Evolutionary conservation across 2,888 invertebrate genomes (phyloP).

Genomic region (Romanomermis culicivorax): DNA sequence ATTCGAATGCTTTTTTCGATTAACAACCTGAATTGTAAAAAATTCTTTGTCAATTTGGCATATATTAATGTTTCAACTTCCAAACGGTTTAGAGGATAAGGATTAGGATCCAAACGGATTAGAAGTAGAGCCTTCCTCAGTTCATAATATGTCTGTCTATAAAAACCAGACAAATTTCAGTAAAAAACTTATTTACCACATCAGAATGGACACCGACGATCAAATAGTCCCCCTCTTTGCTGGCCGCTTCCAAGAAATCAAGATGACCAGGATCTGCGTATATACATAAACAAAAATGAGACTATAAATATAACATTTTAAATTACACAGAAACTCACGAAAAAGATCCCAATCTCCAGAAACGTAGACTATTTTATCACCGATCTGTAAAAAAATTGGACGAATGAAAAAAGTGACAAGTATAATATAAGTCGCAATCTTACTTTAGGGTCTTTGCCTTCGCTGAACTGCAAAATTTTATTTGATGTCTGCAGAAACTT

Average conservation of each 20-base stretch:
- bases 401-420: neutral
- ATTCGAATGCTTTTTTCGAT: neutral
- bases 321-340: conserved; percentile 4
- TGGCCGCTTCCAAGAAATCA: conserved; percentile 8
- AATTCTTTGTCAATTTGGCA: too few relatives aligned
- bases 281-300: too few relatives aligned
- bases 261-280: conserved; percentile 11
- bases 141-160: too few relatives aligned
- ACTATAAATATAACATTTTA: too few relatives aligned
- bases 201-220: conserved; percentile 9
- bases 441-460: conserved; percentile 7
- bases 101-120: neutral
- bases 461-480: conserved; percentile 10
- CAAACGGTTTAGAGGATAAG: neutral
- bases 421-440: too few relatives aligned
- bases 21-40: conserved; percentile 10
- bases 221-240: conserved; percentile 9
- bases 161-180: neutral
- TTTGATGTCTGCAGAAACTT: conserved; percentile 7
- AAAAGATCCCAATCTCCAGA: conserved; percentile 9
- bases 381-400: conserved; percentile 2
- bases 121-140: too few relatives aligned
- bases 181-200: neutral
- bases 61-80: neutral
- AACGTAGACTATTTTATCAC: conserved; percentile 7